These are phyloP conservation scores for Acomys russatus DNA, from an alignment of 2,797 vertebrate genomes.

Conservation along the genomic window DNA sequence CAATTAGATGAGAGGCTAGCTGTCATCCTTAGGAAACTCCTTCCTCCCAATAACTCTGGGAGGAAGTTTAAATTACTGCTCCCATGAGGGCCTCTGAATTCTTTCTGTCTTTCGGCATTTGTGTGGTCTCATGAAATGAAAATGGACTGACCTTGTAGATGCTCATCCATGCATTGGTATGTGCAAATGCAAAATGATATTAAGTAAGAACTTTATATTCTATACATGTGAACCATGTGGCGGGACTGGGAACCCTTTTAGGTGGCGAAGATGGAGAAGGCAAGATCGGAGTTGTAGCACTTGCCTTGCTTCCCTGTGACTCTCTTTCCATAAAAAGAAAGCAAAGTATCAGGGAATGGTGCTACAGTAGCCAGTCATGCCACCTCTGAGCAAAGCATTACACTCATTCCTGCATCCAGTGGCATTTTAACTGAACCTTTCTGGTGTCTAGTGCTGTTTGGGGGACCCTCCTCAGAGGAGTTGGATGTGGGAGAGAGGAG, in stretches of 20 bases:
- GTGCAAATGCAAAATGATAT: constrained; percentile 38
- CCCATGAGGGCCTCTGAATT: constrained; percentile 36
- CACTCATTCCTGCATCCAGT: not conserved
- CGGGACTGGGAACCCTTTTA: not conserved
- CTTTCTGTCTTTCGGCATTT: constrained; percentile 57
- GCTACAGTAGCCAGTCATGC: not conserved
- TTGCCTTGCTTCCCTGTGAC: not conserved
- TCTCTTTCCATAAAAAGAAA: not conserved
- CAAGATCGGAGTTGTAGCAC: not conserved
- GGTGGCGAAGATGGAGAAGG: not conserved
- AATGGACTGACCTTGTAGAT: constrained; percentile 5
- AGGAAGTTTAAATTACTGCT: constrained; percentile 71
- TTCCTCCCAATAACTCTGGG: constrained; percentile 25
- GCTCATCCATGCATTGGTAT: not conserved
- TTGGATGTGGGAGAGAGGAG: not conserved
- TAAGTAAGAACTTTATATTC: not conserved
- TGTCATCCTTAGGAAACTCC: constrained; percentile 63
- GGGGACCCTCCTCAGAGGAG: not conserved
- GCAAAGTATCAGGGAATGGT: not conserved
- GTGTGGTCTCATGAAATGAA: not conserved
- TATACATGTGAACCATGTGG: not conserved
- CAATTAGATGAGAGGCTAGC: constrained; percentile 67
- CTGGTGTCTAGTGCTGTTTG: not conserved
- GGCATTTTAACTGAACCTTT: not conserved
- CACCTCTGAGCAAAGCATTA: not conserved